Base-by-base conservation (phyloP, 2,113 vertebrate species). In the Petrocephalus microphthalmus region DNA sequence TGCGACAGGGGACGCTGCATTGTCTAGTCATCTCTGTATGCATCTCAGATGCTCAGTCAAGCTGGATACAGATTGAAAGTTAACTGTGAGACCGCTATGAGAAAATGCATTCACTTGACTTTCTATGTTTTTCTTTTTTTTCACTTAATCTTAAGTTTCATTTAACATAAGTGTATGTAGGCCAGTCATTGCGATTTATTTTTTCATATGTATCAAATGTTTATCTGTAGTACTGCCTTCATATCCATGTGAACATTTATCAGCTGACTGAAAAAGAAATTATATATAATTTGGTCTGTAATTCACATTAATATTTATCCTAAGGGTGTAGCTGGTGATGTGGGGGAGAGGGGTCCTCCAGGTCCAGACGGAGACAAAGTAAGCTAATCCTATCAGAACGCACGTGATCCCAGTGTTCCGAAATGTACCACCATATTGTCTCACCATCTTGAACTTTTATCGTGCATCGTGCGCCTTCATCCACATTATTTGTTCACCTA, bases 351-450 rank as follows among this genome's bases (percentile, higher is more conserved):
- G 93, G 98, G 98, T 1, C 94, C 96, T 25, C 95, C 97, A 74
- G 98, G 98, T 91, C 95, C 96, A 87, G 98, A 99, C 91, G 98
- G 98, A 83, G 96, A 93, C 90, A 95, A 97, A 94, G 98, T 99
- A 95, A 96, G 96, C 92, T 57, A 15, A 53, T 57, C 52, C 0
- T 0, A 4, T 89, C 45, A 42, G n/a, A 17, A 37, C 17, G 67
- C 71, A 78, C 17, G 33, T 13, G 0, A 78, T 78, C 29, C 29
- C 7, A 1, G 0, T 20, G 29, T 42, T 42, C 15, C 33, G 17
- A 74, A 71, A 53, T 53, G 87, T 22, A 19, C 51, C 37, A n/a
- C n/a, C n/a, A n/a, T n/a, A n/a, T 33, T 45, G 45, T 52, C 49
- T 85, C 81, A 49, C 37, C 37, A 6, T 22, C 20, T n/a, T 17